Evolutionary conservation across 23 tunicate genomes (phyloP).

Genomic region (Styela plicata): DNA sequence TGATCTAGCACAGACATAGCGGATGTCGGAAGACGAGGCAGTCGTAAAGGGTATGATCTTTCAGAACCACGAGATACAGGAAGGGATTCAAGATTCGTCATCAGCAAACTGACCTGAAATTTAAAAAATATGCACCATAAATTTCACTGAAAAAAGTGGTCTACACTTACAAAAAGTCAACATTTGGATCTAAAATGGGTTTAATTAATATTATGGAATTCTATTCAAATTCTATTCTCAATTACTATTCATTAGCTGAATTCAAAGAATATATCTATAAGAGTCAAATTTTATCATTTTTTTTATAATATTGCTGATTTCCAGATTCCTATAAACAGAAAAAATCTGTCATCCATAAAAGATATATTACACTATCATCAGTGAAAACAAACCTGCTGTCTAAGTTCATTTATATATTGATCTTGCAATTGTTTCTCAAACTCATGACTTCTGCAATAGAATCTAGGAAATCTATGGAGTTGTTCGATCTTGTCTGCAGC

Average conservation of each 20-base stretch:
- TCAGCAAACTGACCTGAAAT: constrained; percentile 67
- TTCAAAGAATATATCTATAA: too few relatives aligned
- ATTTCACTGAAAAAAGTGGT: too few relatives aligned
- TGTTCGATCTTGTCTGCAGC: constrained; percentile 75
- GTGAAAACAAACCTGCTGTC: constrained; percentile 53
- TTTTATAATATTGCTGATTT: too few relatives aligned
- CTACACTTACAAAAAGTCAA: too few relatives aligned
- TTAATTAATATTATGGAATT: too few relatives aligned
- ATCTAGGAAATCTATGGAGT: constrained; percentile 67
- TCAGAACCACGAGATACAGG: constrained; percentile 86
- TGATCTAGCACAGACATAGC: constrained; percentile 59
- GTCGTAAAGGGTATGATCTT: constrained; percentile 41
- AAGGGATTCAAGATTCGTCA: constrained; percentile 77
- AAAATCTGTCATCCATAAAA: background rate
- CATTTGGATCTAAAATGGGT: too few relatives aligned
- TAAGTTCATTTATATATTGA: constrained; percentile 77
- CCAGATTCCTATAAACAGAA: too few relatives aligned
- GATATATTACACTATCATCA: constrained; percentile 1
- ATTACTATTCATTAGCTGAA: too few relatives aligned
- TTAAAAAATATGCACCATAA: too few relatives aligned
- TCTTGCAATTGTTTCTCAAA: constrained; percentile 53
- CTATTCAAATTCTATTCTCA: too few relatives aligned
- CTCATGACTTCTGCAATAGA: constrained; percentile 37
- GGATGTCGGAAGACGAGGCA: constrained; percentile 35
- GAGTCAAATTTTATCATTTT: too few relatives aligned